These are phyloP conservation scores for Vidua chalybeata DNA, from an alignment of 2,113 vertebrate genomes.

Conservation along the genomic window DNA sequence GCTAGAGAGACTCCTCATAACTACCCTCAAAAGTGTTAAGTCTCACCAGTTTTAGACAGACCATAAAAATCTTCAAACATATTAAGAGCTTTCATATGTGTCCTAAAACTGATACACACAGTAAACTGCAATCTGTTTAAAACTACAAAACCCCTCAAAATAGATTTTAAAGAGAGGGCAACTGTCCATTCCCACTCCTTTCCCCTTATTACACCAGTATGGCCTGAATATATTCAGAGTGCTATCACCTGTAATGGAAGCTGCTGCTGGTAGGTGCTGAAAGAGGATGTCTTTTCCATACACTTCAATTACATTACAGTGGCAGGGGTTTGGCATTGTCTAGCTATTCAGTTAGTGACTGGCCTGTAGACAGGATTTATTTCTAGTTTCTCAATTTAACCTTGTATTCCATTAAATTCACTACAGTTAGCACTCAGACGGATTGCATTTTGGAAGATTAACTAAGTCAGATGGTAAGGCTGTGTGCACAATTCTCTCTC, in stretches of 20 bases:
- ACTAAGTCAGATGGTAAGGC: neutral
- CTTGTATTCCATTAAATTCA: neutral
- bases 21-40: neutral
- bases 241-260: neutral
- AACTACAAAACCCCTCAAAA: neutral
- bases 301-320: neutral
- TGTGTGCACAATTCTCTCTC: neutral
- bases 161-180: neutral
- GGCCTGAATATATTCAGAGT: neutral
- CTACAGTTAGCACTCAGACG: neutral
- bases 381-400: conserved; percentile 31
- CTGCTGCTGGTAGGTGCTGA: neutral
- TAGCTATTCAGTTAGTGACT: conserved; percentile 1
- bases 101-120: neutral
- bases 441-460: conserved; percentile 23
- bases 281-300: conserved; percentile 39
- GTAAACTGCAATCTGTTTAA: neutral
- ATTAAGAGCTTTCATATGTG: neutral
- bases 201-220: neutral
- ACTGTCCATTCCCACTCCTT: neutral
- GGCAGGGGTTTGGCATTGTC: neutral
- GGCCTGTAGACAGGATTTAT: neutral
- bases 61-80: neutral
- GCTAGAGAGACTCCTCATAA: neutral
- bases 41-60: neutral